Evolutionary conservation across 2,888 invertebrate genomes (phyloP).

Genomic region (Cephus spinipes): DNA sequence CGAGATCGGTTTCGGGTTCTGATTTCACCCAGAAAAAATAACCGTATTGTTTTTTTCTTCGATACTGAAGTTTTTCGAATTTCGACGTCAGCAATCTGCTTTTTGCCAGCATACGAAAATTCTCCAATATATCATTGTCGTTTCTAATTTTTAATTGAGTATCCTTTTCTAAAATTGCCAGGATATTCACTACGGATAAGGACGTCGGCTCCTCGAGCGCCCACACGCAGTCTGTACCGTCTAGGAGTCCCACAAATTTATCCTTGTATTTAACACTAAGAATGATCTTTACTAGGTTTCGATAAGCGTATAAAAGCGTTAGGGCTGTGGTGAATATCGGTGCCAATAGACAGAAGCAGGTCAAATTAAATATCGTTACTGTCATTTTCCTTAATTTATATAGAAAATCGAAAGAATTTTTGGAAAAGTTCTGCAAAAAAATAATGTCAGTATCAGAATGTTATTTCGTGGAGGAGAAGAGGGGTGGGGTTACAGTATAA

Average conservation of each 20-base stretch:
- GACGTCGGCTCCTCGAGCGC: slow-evolving; percentile 68
- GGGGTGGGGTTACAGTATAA: background rate
- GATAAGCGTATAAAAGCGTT: slow-evolving; percentile 35
- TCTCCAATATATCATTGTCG: slow-evolving; percentile 30
- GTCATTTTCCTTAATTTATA: slow-evolving; percentile 25
- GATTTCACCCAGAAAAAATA: slow-evolving; percentile 70
- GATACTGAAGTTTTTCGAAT: slow-evolving; percentile 66
- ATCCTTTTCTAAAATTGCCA: slow-evolving; percentile 66
- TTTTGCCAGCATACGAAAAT: slow-evolving; percentile 36
- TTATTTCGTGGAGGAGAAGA: background rate
- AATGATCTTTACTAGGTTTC: slow-evolving; percentile 33
- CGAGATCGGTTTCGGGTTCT: slow-evolving; percentile 58
- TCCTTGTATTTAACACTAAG: slow-evolving; percentile 50
- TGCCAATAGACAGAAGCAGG: slow-evolving; percentile 31
- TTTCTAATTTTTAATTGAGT: slow-evolving; percentile 17
- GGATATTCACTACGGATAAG: slow-evolving; percentile 68
- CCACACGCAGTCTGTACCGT: slow-evolving; percentile 71
- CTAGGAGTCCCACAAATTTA: slow-evolving; percentile 67
- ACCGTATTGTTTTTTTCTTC: slow-evolving; percentile 66
- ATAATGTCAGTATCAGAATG: background rate
- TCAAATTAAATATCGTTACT: slow-evolving; percentile 28
- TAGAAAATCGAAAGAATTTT: background rate
- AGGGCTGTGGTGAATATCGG: slow-evolving; percentile 33
- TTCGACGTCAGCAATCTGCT: slow-evolving; percentile 33
- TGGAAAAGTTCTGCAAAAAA: background rate